Conservation (phyloP, 2,113 vertebrate species). For the Salvator merianae region DNA sequence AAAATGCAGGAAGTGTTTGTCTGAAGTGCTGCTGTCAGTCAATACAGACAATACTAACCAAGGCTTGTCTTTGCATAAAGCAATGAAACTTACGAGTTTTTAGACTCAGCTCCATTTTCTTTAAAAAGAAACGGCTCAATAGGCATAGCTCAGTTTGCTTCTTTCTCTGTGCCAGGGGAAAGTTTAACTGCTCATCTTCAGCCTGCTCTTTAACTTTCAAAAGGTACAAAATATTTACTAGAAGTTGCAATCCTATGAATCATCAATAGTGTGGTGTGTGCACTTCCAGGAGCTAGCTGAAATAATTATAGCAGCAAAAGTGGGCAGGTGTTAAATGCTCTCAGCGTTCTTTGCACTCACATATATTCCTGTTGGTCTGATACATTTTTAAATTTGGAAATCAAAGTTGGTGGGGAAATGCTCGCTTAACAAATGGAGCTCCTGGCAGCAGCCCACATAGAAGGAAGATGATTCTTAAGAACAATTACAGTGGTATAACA, state of each 20-base stretch:
- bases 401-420: conserved; percentile 21
- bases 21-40: no score
- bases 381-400: conserved; percentile 7
- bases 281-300: not conserved
- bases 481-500: conserved; percentile 56
- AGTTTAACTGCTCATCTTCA: not conserved
- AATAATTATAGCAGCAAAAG: not conserved
- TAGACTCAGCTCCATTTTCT: no score
- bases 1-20: no score
- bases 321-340: not conserved
- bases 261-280: not conserved
- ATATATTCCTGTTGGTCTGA: not conserved
- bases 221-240: not conserved
- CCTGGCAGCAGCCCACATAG: conserved; percentile 30
- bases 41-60: no score
- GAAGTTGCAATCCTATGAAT: not conserved
- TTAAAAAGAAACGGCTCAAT: no score
- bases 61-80: no score
- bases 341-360: not conserved
- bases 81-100: no score
- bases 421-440: not conserved
- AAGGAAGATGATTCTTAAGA: conserved; percentile 57
- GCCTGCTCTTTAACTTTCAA: not conserved
- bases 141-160: not conserved
- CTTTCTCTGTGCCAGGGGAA: not conserved